Evolutionary conservation across 2,797 vertebrate species (phyloP).

Genomic region (Pristis pectinata): DNA sequence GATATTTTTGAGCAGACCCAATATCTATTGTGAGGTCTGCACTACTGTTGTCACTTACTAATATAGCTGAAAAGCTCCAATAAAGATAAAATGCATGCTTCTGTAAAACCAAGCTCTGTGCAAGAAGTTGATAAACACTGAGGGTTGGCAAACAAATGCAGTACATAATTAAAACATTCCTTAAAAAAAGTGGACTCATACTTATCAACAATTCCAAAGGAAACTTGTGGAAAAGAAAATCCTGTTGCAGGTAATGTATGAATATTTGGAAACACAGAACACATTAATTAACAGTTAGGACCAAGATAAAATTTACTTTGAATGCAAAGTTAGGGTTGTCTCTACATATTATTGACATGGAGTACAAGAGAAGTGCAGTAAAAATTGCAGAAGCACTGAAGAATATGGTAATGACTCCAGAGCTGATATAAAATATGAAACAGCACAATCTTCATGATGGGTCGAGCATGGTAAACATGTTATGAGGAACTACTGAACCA

Average conservation of each 20-base stretch:
- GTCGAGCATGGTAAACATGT: too few relatives aligned
- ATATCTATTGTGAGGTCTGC: background rate
- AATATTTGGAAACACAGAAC: background rate
- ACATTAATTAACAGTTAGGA: background rate
- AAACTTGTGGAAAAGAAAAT: background rate
- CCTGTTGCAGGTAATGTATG: background rate
- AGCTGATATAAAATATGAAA: too few relatives aligned
- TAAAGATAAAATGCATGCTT: too few relatives aligned
- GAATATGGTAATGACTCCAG: background rate
- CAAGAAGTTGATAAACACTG: background rate
- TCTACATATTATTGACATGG: too few relatives aligned
- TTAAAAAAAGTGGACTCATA: background rate
- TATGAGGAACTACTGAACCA: background rate
- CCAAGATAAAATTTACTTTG: background rate
- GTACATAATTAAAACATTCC: background rate
- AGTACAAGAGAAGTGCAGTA: background rate
- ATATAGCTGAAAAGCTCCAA: background rate
- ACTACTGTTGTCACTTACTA: background rate
- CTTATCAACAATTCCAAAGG: background rate
- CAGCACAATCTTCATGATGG: too few relatives aligned
- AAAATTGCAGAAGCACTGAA: background rate
- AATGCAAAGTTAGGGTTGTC: background rate
- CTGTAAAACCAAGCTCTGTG: background rate
- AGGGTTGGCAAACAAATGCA: background rate
- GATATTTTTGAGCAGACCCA: background rate